Base-by-base conservation (phyloP, 2,888 invertebrate species). In the Athrips mouffetella region DNA sequence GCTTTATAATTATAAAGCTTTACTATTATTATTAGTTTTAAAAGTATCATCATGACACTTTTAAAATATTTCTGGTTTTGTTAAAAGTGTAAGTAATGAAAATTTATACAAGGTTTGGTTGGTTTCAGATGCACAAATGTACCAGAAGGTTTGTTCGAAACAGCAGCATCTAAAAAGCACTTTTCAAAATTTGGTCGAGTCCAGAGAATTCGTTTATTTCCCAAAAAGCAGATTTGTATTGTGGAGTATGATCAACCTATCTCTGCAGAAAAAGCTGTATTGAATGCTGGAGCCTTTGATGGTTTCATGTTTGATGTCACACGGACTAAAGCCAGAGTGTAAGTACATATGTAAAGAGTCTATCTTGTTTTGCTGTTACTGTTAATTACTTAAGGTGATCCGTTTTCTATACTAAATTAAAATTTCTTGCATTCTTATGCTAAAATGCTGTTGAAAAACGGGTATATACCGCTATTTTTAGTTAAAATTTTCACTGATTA, bases 151-250 rank as follows among this genome's bases (percentile, higher is more conserved):
- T 84, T 94, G 47, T 86, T 92, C 46, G 91, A 92, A 56, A 69
- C 90, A 1, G 70, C 84, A 44, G 73, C 90, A 16, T 92, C 93
- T 0, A 91, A 91, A 59, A 86, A 90, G 49, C 92, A 94, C 70
- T 94, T 94, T 53, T 85, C 90, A 15, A 91, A 92, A 65, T 96
- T 92, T 82, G 96, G 96, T 0, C 89, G 86, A 31, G 90, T 95
- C 2, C 89, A 89, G 10, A 90, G 91, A 54, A 91, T 95, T 44
- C 89, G 90, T 29, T 79, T 94, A 45, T 90, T 91, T 44, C 91
- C 92, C 0, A 91, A 90, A 50, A 91, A 91, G 44, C 89, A 89
- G 49, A 89, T 89, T 57, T 94, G 94, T 55, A 90, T 91, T 0
- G 89, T 95, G 6, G 93, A 93, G 63, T 96, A 94, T 80, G 89